phyloP scores from a whole-genome alignment of 2,888 invertebrate genomes.

The Cerastis leucographa region DNA sequence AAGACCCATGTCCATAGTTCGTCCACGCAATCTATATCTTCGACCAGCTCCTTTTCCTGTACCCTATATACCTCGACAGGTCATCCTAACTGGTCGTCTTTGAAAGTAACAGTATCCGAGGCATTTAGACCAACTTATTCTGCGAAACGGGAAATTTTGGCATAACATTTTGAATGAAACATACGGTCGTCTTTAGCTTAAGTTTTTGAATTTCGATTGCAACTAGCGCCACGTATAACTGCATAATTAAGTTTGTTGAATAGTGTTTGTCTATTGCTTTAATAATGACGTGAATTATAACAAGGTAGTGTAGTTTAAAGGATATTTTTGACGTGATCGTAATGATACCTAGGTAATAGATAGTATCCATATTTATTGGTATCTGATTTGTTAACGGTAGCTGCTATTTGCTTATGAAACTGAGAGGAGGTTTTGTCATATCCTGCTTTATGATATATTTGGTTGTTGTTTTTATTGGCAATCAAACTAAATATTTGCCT shows the following conservation, averaged over 20 bases:
- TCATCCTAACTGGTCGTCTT: slow-evolving; percentile 53
- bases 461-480: not conserved
- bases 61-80: slow-evolving; percentile 40
- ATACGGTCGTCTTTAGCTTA: slow-evolving; percentile 15
- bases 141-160: slow-evolving; percentile 5
- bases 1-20: slow-evolving; percentile 53
- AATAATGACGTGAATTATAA: slow-evolving; percentile 25
- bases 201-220: slow-evolving; percentile 6
- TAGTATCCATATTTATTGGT: slow-evolving; percentile 27
- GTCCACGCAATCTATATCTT: slow-evolving; percentile 51
- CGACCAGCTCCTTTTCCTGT: slow-evolving; percentile 37
- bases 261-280: slow-evolving; percentile 20
- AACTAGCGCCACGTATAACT: slow-evolving; percentile 3
- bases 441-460: slow-evolving; percentile 31
- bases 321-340: slow-evolving; percentile 42
- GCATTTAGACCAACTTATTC: slow-evolving; percentile 35
- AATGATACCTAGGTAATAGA: slow-evolving; percentile 21
- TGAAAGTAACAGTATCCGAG: slow-evolving; percentile 38
- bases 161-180: slow-evolving; percentile 9
- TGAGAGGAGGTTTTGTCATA: slow-evolving; percentile 44
- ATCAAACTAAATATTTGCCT: not conserved
- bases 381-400: slow-evolving; percentile 24
- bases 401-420: slow-evolving; percentile 24
- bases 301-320: slow-evolving; percentile 20
- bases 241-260: not conserved